Evolutionary conservation across 2,888 invertebrate species (phyloP).

Genomic region (Drosophila niveifrons): DNA sequence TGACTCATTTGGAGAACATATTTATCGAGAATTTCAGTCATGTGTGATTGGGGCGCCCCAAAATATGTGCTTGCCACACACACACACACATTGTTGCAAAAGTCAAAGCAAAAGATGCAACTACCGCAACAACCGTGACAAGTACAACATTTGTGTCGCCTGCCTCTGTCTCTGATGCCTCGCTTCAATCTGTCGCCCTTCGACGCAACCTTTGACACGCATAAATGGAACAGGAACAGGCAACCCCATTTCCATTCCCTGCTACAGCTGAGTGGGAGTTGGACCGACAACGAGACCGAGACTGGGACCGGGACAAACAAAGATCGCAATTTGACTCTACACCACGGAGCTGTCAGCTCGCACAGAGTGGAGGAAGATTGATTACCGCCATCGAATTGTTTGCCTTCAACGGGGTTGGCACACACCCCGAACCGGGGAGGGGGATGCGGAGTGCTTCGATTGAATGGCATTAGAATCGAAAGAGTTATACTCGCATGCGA

Average conservation of each 20-base stretch:
- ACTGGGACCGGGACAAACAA: constrained; percentile 69
- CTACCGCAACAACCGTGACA: constrained; percentile 82
- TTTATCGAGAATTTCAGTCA: constrained; percentile 42
- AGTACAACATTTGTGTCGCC: constrained; percentile 82
- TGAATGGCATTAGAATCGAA: constrained; percentile 78
- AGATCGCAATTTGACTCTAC: constrained; percentile 85
- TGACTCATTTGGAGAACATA: constrained; percentile 58
- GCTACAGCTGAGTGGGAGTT: constrained; percentile 2
- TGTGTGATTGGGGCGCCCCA: constrained; percentile 34
- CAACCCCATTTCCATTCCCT: constrained; percentile 25
- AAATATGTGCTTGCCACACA: constrained; percentile 12
- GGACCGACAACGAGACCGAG: constrained; percentile 5
- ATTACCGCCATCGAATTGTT: constrained; percentile 86
- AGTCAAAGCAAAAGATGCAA: constrained; percentile 69
- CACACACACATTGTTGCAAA: constrained; percentile 6
- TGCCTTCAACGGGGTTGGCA: constrained; percentile 65
- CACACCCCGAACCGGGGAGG: not conserved
- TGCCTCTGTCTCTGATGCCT: constrained; percentile 43
- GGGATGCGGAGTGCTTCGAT: constrained; percentile 61
- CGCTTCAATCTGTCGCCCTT: constrained; percentile 77
- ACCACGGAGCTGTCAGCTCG: constrained; percentile 85
- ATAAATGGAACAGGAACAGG: constrained; percentile 78
- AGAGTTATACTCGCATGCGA: constrained; percentile 73
- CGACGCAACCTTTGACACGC: constrained; percentile 82
- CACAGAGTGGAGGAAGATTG: constrained; percentile 86